These are phyloP conservation scores for Muntiacus muntjak DNA, from an alignment of 2,113 vertebrate genomes.

Conservation along the genomic window DNA sequence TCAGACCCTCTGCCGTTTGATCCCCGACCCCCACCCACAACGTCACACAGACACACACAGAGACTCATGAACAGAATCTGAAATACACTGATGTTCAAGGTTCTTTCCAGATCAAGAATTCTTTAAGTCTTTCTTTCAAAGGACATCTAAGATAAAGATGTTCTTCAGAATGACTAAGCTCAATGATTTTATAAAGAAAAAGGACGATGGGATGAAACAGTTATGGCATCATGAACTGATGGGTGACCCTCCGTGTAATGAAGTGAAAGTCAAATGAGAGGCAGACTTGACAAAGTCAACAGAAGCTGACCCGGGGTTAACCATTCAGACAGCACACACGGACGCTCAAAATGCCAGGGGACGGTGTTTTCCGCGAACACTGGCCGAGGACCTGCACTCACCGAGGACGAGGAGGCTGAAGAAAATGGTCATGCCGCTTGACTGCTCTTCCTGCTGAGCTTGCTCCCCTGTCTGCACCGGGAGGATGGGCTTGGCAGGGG, in stretches of 20 bases:
- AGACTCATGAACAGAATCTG: background rate
- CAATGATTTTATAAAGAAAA: background rate
- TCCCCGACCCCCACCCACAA: background rate
- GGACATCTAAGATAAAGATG: background rate
- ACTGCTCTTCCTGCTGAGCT: conserved; percentile 98
- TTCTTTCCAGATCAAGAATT: background rate
- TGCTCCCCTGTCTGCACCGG: conserved; percentile 95
- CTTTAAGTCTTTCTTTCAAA: background rate
- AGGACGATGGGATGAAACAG: background rate
- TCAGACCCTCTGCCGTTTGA: background rate
- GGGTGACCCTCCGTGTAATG: background rate
- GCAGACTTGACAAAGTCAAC: background rate
- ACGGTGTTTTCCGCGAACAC: background rate
- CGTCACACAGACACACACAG: background rate
- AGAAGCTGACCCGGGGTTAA: background rate
- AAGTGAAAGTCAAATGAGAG: background rate
- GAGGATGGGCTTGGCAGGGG: conserved; percentile 90
- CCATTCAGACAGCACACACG: background rate
- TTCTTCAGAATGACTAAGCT: background rate
- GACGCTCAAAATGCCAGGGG: background rate
- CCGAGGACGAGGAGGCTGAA: conserved; percentile 97
- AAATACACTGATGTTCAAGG: background rate
- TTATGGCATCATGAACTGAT: background rate
- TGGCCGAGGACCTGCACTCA: conserved; percentile 89
- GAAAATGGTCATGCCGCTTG: conserved; percentile 97